Conservation (phyloP, 2,113 vertebrate genomes). For the Sylvia atricapilla region DNA sequence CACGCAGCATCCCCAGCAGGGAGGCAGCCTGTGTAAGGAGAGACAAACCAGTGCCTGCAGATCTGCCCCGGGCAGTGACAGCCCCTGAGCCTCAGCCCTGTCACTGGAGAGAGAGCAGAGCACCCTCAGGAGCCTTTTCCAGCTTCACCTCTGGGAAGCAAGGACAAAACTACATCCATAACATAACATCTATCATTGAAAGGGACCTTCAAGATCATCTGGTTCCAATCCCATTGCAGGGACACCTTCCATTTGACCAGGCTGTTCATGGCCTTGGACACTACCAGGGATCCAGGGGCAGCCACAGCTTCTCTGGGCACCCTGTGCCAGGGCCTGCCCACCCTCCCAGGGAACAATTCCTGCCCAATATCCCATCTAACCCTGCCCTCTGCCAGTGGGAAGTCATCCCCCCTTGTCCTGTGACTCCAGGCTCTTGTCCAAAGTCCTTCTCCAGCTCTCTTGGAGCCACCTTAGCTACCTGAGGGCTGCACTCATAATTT, state of each 20-base stretch:
- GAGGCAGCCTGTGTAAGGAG: background rate
- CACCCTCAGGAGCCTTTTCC: background rate
- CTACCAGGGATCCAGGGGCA: background rate
- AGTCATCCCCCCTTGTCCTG: background rate
- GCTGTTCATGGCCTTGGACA: background rate
- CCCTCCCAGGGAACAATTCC: background rate
- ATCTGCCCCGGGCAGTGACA: background rate
- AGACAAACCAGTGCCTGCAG: rapidly evolving
- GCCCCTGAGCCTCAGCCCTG: background rate
- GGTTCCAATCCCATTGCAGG: background rate
- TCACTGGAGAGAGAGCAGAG: background rate
- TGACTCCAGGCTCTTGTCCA: background rate
- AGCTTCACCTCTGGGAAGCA: background rate
- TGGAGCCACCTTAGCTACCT: background rate
- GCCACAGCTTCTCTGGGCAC: background rate
- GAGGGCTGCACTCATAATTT: background rate
- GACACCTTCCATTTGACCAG: background rate
- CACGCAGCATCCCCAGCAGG: background rate
- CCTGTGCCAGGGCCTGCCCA: background rate
- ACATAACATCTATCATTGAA: background rate
- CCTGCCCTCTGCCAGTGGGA: background rate
- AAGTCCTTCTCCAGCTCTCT: background rate
- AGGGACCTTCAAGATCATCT: background rate
- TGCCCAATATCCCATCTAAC: rapidly evolving
- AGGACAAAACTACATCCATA: background rate